Conservation (phyloP, 2,797 vertebrate species). For the Leptatherina wallacei region DNA sequence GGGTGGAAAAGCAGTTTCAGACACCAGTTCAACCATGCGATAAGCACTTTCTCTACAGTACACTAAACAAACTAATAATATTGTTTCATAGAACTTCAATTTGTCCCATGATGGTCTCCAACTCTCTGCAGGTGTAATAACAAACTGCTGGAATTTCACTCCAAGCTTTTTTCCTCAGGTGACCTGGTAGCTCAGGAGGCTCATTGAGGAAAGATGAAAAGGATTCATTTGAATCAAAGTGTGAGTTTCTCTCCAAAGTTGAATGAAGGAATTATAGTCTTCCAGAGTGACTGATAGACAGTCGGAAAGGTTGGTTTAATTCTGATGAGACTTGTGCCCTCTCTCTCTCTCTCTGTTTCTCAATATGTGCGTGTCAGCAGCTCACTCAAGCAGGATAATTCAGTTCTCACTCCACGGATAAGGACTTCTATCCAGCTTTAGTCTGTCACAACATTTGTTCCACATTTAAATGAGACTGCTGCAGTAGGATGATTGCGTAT, state of each 20-base stretch:
- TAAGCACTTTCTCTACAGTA: background rate
- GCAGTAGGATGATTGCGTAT: slow-evolving; percentile 74
- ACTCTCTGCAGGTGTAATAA: background rate
- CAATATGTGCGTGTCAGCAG: slow-evolving; percentile 70
- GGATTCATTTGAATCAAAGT: slow-evolving; percentile 40
- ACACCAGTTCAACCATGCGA: background rate
- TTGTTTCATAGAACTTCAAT: background rate
- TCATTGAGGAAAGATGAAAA: slow-evolving; percentile 23
- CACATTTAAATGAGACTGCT: slow-evolving; percentile 78
- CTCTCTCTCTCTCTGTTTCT: slow-evolving; percentile 28
- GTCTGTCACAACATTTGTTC: slow-evolving; percentile 79
- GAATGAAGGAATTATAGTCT: slow-evolving; percentile 67
- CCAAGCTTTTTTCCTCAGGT: slow-evolving; percentile 52
- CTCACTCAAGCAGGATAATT: slow-evolving; percentile 78
- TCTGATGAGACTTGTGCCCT: slow-evolving; percentile 53
- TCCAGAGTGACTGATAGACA: slow-evolving; percentile 62
- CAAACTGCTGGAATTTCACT: slow-evolving; percentile 3
- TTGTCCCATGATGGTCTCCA: background rate
- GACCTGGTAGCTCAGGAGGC: slow-evolving; percentile 19
- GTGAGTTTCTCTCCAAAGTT: slow-evolving; percentile 50
- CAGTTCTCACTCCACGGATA: slow-evolving; percentile 75
- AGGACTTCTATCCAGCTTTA: slow-evolving; percentile 78
- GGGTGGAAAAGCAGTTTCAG: background rate
- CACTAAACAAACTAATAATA: background rate
- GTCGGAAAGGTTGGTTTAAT: slow-evolving; percentile 66